These are phyloP conservation scores for Hololepta plana DNA, from an alignment of 2,888 invertebrate species.

Conservation along the genomic window DNA sequence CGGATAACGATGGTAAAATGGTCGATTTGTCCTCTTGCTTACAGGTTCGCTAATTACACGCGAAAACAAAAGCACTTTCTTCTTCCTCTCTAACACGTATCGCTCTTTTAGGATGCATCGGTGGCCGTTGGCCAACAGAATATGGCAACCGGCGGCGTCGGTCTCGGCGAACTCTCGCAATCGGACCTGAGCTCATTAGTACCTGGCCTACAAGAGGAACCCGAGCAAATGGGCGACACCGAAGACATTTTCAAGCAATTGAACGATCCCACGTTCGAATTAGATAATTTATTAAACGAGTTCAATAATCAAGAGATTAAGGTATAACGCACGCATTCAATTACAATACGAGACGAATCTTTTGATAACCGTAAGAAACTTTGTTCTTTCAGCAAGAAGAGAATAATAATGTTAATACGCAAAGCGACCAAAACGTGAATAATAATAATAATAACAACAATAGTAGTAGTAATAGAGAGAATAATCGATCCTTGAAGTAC, in stretches of 20 bases:
- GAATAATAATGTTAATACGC: slow-evolving; percentile 25
- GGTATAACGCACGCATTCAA: slow-evolving; percentile 27
- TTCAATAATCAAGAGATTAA: slow-evolving; percentile 54
- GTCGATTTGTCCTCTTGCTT: slow-evolving; percentile 79
- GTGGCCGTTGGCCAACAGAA: slow-evolving; percentile 34
- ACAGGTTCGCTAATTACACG: too few relatives aligned
- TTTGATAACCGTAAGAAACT: slow-evolving; percentile 2
- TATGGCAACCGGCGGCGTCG: slow-evolving; percentile 26
- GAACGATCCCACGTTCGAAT: slow-evolving; percentile 70
- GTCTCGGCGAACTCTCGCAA: slow-evolving; percentile 49
- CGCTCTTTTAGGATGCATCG: slow-evolving; percentile 39
- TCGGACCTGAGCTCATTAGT: slow-evolving; percentile 53
- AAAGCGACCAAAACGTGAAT: slow-evolving; percentile 13
- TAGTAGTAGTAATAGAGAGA: too few relatives aligned
- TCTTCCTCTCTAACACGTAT: not conserved
- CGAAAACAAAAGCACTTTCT: too few relatives aligned
- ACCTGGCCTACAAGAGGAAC: slow-evolving; percentile 38
- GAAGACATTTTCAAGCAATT: slow-evolving; percentile 69
- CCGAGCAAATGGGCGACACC: slow-evolving; percentile 18
- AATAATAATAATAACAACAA: slow-evolving; percentile 10
- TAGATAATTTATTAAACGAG: slow-evolving; percentile 68
- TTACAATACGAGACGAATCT: slow-evolving; percentile 1
- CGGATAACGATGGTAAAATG: slow-evolving; percentile 89
- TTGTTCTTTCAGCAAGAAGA: slow-evolving; percentile 28
- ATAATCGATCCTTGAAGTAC: too few relatives aligned